A percentile compares a stretch with the other conserved stretches of the same genome.
These are phyloP conservation scores for Orthonevra nobilis DNA, from an alignment of 2,888 invertebrate genomes.

Conservation along the genomic window DNA sequence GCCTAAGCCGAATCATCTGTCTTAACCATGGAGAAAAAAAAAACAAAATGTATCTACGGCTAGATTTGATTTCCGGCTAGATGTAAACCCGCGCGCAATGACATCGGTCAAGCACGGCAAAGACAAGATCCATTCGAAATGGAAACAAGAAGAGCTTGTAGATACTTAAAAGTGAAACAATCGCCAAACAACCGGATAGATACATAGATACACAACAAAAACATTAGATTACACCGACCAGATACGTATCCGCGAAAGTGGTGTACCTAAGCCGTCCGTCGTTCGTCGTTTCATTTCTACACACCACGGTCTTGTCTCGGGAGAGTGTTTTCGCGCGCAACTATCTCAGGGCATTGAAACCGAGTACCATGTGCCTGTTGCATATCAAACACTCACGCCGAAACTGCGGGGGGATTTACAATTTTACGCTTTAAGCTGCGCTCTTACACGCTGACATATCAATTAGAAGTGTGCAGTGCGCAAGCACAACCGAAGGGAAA, in stretches of 20 bases:
- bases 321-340: conserved; percentile 31
- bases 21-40: conserved; percentile 8
- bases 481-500: conserved; percentile 65
- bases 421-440: no score
- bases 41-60: conserved; percentile 25
- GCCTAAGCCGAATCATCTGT: conserved; percentile 35
- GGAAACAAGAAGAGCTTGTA: conserved; percentile 21
- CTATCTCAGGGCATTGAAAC: conserved; percentile 56
- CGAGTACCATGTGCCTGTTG: conserved; percentile 60
- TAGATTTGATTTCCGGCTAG: conserved; percentile 62
- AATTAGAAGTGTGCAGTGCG: conserved; percentile 60
- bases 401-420: conserved; percentile 29
- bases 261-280: conserved; percentile 49
- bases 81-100: conserved; percentile 45
- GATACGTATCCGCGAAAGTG: conserved; percentile 69
- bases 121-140: conserved; percentile 2
- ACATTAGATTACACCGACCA: conserved; percentile 62
- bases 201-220: conserved; percentile 53
- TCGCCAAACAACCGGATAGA: conserved; percentile 56
- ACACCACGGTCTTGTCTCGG: not conserved
- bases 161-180: conserved; percentile 62
- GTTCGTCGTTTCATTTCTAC: conserved; percentile 21
- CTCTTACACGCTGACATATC: conserved; percentile 66
- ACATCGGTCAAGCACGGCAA: conserved; percentile 58
- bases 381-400: conserved; percentile 47